Conservation (phyloP, 23 tunicate species). For the Halocynthia aurantium region DNA sequence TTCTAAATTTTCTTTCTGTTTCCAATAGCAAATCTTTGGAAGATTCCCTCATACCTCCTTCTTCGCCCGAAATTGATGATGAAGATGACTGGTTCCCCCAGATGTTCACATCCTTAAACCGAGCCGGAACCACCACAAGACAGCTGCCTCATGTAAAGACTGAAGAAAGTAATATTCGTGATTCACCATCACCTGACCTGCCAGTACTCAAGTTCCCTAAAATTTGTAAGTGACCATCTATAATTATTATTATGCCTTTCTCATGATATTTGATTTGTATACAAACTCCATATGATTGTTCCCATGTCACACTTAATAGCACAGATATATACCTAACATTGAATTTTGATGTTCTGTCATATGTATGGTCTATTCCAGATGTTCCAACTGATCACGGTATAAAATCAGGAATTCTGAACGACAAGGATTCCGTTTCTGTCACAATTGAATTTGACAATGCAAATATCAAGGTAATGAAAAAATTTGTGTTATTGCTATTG, state of each 20-base stretch:
- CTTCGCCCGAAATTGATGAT: constrained; percentile 59
- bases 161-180: constrained; percentile 7
- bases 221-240: constrained; percentile 11
- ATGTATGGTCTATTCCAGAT: background rate
- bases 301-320: too few species aligned
- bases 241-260: too few species aligned
- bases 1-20: background rate
- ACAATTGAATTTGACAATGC: constrained; percentile 57
- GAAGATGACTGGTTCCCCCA: constrained; percentile 12
- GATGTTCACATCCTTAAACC: constrained; percentile 1
- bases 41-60: constrained; percentile 30
- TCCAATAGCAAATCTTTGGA: background rate
- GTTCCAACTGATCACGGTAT: background rate
- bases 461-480: constrained; percentile 35
- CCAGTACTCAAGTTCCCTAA: constrained; percentile 9
- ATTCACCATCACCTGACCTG: constrained; percentile 14
- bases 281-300: too few species aligned
- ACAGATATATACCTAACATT: too few species aligned
- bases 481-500: background rate
- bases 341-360: background rate
- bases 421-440: constrained; percentile 52
- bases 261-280: too few species aligned
- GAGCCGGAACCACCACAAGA: background rate
- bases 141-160: background rate
- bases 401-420: constrained; percentile 16